phyloP scores from a whole-genome alignment of 1,140 invertebrate genomes.

The Cyphomyrmex costatus region DNA sequence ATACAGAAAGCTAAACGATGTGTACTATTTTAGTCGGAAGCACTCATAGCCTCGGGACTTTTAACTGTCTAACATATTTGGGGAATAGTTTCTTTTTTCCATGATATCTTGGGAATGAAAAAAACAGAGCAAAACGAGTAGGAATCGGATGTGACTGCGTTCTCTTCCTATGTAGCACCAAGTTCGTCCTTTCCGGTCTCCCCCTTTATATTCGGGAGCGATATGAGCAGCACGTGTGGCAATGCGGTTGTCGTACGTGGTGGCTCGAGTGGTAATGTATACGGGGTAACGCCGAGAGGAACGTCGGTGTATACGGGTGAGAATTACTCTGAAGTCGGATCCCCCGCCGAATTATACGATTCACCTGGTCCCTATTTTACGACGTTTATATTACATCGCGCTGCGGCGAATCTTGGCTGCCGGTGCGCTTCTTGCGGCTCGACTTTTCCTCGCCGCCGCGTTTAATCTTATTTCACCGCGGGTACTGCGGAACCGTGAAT shows the following conservation, averaged over 20 bases:
- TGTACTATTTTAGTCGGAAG: neutral
- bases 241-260: constrained; percentile 77
- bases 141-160: constrained; percentile 74
- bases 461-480: constrained; percentile 72
- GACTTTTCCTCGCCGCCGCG: constrained; percentile 72
- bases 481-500: constrained; percentile 40
- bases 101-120: constrained; percentile 44
- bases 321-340: constrained; percentile 80
- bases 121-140: constrained; percentile 57
- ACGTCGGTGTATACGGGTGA: constrained; percentile 71
- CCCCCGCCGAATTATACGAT: constrained; percentile 85
- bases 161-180: constrained; percentile 70
- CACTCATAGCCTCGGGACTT: neutral
- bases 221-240: constrained; percentile 82
- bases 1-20: neutral
- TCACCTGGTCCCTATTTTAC: constrained; percentile 87
- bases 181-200: constrained; percentile 65
- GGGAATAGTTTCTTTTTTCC: constrained; percentile 14
- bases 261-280: constrained; percentile 71
- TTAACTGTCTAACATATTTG: constrained; percentile 24
- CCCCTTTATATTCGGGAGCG: constrained; percentile 53
- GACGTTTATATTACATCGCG: constrained; percentile 86
- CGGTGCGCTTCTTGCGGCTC: constrained; percentile 70
- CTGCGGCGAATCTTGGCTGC: constrained; percentile 81
- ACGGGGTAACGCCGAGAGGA: constrained; percentile 61